phyloP scores from a whole-genome alignment of 2,797 vertebrate genomes.

The Mormyrus hasselquistii region DNA sequence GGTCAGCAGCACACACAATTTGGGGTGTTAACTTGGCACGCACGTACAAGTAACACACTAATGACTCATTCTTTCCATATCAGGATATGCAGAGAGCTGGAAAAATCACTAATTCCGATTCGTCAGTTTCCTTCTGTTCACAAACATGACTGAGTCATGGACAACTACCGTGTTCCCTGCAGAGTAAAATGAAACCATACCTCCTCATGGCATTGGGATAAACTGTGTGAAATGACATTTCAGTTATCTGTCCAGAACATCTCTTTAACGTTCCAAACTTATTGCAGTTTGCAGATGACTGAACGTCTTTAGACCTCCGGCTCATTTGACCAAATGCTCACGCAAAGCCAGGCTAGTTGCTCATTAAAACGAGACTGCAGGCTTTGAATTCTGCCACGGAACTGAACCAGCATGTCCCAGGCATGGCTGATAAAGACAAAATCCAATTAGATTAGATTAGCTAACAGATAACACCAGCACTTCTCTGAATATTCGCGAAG shows the following conservation, averaged over 20 bases:
- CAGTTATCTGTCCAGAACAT: background rate
- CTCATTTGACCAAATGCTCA: background rate
- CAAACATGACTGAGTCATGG: background rate
- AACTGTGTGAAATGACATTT: background rate
- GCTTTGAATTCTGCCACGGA: background rate
- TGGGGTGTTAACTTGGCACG: background rate
- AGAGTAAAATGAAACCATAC: background rate
- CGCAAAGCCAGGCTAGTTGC: background rate
- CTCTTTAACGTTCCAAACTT: background rate
- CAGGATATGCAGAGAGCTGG: background rate
- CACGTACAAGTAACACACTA: background rate
- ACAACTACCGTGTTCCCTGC: background rate
- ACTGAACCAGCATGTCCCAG: background rate
- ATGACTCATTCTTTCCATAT: background rate
- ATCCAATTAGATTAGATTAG: slow-evolving; percentile 8
- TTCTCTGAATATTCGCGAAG: background rate
- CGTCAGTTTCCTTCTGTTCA: background rate
- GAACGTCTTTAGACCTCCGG: background rate
- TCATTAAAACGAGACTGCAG: background rate
- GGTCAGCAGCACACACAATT: background rate
- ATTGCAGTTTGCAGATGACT: background rate
- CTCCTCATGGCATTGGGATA: background rate
- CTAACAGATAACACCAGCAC: background rate
- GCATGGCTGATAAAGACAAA: background rate
- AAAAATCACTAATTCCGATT: background rate